Evolutionary conservation across 92 coral and sea anemone genomes (phyloP), one percentile per base, ranked within the genome.

Genomic region (Palythoa grandiflora): DNA sequence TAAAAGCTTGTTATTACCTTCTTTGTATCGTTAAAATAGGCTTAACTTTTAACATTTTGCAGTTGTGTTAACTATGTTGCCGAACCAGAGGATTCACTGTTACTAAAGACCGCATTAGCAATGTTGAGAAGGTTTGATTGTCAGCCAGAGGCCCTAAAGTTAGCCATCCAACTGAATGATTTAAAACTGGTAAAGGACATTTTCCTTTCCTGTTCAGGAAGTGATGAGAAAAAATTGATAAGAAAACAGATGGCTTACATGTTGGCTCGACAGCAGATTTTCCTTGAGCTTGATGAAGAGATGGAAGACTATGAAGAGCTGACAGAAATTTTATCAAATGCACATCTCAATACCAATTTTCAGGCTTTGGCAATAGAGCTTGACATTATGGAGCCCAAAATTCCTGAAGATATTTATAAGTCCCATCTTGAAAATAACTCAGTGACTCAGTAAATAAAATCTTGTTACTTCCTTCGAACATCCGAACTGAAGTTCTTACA

Each of bases 41-140:
- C 1, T 63, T 6, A 63, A n/a, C 7, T 52, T 28, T 51, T 16
- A 9, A 50, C n/a, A 53, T 2, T 51, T 76, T 85, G 15, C 87
- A 97, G 99, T 78, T 97, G 99, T 92, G 99, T 97, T 16, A 95
- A 92, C 85, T 97, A 97, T 75, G 99, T 97, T 12, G 96, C 99
- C 77, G 99, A 95, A 50, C 99, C 99, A 51, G 99, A 97, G 65
- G 99, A 97, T 79, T 80, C 98, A 13, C 90, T 89, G 36, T 39
- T 97, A 87, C 54, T 97, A 84, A 95, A 91, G 85, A 95, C 98
- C 21, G 95, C 98, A 4, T 86, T 97, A 79, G 89, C 92, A 48
- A 93, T 97, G 37, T 97, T 95, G 83, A 93, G 96, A 91, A 95
- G 92, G 86, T 97, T 93, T 84, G 93, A 88, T 61, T 90, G 87